These are phyloP conservation scores for Scaptomyza reducta DNA, from an alignment of 2,888 invertebrate genomes.

Conservation along the genomic window DNA sequence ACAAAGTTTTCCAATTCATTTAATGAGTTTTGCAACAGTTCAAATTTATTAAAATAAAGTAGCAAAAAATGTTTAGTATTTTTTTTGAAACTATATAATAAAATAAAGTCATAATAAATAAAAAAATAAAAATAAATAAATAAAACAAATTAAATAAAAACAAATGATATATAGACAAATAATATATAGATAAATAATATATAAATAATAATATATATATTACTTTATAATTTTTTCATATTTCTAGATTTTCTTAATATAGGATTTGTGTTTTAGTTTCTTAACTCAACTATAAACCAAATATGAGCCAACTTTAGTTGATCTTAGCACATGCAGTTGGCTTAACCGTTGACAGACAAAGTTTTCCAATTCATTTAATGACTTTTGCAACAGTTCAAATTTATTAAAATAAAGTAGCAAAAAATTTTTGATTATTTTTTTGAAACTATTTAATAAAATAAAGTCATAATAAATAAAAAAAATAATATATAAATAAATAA, in stretches of 20 bases:
- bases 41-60: not conserved
- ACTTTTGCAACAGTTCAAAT: not conserved
- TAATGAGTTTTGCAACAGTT: not conserved
- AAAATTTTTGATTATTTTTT: too few relatives aligned
- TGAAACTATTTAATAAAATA: not conserved
- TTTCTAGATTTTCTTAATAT: too few relatives aligned
- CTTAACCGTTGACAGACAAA: constrained; percentile 1
- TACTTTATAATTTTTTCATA: too few relatives aligned
- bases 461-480: not conserved
- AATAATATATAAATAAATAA: not conserved
- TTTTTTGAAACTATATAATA: too few relatives aligned
- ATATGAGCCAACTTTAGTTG: not conserved
- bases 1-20: constrained; percentile 8
- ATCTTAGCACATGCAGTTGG: constrained; percentile 2
- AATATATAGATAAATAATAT: too few relatives aligned
- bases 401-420: not conserved
- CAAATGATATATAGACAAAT: too few relatives aligned
- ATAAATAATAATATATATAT: too few relatives aligned
- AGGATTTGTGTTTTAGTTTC: too few relatives aligned
- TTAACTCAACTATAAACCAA: not conserved
- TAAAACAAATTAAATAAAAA: too few relatives aligned
- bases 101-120: too few relatives aligned
- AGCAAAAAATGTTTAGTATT: too few relatives aligned
- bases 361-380: constrained; percentile 3
- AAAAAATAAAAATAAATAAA: too few relatives aligned